Base-by-base conservation (phyloP, 2,888 invertebrate genomes). In the Drepana falcataria region DNA sequence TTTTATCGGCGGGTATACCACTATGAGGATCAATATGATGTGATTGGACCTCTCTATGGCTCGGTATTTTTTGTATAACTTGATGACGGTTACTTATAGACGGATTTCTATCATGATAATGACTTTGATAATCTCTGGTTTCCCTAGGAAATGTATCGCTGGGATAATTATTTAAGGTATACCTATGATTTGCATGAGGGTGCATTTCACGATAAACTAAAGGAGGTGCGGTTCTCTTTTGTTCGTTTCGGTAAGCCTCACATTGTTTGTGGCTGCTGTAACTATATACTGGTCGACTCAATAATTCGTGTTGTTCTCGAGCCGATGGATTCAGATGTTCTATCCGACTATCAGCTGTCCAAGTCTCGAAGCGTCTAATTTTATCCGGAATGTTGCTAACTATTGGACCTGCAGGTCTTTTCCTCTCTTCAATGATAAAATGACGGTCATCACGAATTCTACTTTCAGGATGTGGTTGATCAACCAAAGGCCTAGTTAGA, bases 1-100 rank as follows among this genome's bases (percentile, higher is more conserved):
- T 91, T 75, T 95, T 94, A 73, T 95, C 93, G n/a, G 93, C 94
- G 44, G 93, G 93, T 35, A 90, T 81, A 48, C 88, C 86, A 58
- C 75, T 83, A 51, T 82, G 77, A 47, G 77, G 61, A 54, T 85
- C 85, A 60, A 77, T 63, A 66, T 83, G 75, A 69, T 85, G 83
- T 49, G 79, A 57, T 63, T 83, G 79, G 54, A 74, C 57, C 61
- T 86, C 88, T 79, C 81, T 83, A 66, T 84, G 87, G 67, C 70
- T 84, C 61, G 87, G 82, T 69, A 77, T 75, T 71, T 86, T 88
- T 73, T 88, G 86, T 66, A 87, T 86, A 59, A 87, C 83, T 55
- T 85, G 84, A 65, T 86, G 84, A 60, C 86, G 86, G 63, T 61
- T 83, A 69, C 65, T 79, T 60, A 65, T 66, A 57, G 80, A 68